Percentiles rank a stretch among this genome's conserved stretches.
Conservation (phyloP, 2,797 vertebrate genomes). For the Notamacropus eugenii region DNA sequence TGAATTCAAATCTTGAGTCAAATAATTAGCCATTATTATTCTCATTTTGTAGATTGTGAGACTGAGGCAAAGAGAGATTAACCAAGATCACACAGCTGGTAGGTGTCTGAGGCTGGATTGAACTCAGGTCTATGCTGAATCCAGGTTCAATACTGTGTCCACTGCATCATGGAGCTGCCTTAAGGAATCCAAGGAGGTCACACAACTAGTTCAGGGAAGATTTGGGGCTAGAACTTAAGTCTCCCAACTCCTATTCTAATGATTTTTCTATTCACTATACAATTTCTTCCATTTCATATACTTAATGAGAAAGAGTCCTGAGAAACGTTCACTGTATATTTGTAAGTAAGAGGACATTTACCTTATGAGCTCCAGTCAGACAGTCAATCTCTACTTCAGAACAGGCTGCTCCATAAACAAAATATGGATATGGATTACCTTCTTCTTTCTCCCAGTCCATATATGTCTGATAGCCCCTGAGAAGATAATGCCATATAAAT, state of each 20-base stretch:
- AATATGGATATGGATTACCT: conserved; percentile 86
- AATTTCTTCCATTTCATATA: not conserved
- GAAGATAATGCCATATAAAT: conserved; percentile 36
- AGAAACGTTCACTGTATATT: not conserved
- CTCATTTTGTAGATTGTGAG: not conserved
- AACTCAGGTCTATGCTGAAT: not conserved
- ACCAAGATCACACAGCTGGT: not conserved
- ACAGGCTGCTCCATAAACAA: conserved; percentile 85
- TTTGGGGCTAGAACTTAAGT: not conserved
- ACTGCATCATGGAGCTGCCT: not conserved
- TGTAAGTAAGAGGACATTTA: conserved; percentile 65
- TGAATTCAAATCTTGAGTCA: no score
- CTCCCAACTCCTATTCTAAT: not conserved
- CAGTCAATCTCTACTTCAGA: conserved; percentile 93
- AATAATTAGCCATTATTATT: no score
- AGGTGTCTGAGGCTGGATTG: not conserved
- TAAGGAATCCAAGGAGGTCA: not conserved
- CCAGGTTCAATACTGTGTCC: not conserved
- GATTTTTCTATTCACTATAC: not conserved
- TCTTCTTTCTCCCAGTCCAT: conserved; percentile 91
- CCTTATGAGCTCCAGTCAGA: conserved; percentile 91
- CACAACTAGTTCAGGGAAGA: not conserved
- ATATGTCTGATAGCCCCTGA: conserved; percentile 87
- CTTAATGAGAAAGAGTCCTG: not conserved
- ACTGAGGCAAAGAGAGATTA: not conserved